Percentiles rank a stretch among this genome's conserved stretches.
These are phyloP conservation scores for Hypothenemus hampei DNA, from an alignment of 1,140 invertebrate genomes.

Conservation along the genomic window DNA sequence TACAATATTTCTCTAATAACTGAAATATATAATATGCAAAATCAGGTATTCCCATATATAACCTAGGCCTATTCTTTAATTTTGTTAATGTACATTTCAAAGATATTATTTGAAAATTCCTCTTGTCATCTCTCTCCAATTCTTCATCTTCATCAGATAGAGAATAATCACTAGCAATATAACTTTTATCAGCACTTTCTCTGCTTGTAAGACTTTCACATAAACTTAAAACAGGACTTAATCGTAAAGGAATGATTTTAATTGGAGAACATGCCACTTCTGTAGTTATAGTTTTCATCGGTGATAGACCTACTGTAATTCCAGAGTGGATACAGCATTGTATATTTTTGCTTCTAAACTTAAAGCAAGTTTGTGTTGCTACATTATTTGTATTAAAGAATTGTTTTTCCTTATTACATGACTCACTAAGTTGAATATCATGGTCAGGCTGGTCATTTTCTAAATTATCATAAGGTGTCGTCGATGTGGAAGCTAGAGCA, in stretches of 20 bases:
- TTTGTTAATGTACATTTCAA: conserved; percentile 6
- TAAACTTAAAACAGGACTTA: not conserved
- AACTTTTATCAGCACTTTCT: conserved; percentile 5
- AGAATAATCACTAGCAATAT: conserved; percentile 6
- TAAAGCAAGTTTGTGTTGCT: conserved; percentile 1
- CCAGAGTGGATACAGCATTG: conserved; percentile 5
- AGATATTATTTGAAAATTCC: not conserved
- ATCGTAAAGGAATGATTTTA: no score
- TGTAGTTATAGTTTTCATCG: conserved; percentile 10
- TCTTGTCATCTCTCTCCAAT: conserved; percentile 1
- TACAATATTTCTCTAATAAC: conserved; percentile 11
- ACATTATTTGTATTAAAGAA: conserved; percentile 1
- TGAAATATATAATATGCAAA: conserved; percentile 10
- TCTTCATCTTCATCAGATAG: conserved; percentile 6
- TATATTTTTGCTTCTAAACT: conserved; percentile 7
- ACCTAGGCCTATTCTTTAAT: conserved; percentile 14
- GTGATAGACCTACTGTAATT: conserved; percentile 6
- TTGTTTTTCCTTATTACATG: no score
- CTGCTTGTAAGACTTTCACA: not conserved
- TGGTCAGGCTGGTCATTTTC: not conserved
- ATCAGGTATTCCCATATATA: conserved; percentile 11
- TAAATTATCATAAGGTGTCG: not conserved
- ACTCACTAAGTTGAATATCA: not conserved
- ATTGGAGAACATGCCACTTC: no score
- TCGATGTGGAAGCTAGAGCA: not conserved